Evolutionary conservation across 1,140 invertebrate genomes (phyloP), one percentile per base, ranked within the genome.

Genomic region (Melitaea cinxia): DNA sequence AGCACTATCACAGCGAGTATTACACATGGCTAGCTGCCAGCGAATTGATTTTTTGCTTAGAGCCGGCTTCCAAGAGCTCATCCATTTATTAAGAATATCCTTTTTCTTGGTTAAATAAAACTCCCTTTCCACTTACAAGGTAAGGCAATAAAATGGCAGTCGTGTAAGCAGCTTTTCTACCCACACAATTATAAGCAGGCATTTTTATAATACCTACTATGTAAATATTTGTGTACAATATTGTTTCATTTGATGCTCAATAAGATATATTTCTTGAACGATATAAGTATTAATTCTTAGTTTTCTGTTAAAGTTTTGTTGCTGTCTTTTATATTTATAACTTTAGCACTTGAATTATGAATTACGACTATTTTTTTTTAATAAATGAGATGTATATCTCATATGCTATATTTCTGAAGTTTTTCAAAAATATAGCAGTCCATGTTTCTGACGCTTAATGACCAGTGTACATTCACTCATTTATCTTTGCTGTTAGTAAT

Each of bases 1-100:
- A 72, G 57, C 59, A 42, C 55, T 52, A 45, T 50, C 42, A 49
- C 60, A 58, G 56, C 60, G 55, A 42, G 52, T 56, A 67, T 56
- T 57, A 66, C 56, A 70, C 50, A 63, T 75, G 73, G 73, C 70
- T 59, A 50, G 60, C 39, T 52, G 73, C 73, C 73, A 75, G 58
- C 35, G 56, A 69, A 70, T 72, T 72, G 73, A 69, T 75, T 75
- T 75, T 75, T 70, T 75, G 57, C 58, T 35, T 55, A 68, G 63
- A 70, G 66, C 56, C 70, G 63, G 62, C 70, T 50, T 45, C 65
- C 50, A 58, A 72, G 56, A 62, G 26, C 50, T 68, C 70, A 68
- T 69, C 65, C 62, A 70, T 65, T 68, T 71, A 68, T 68, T 71
- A 74, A 71, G 65, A 65, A 56, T 49, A 56, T 62, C 57, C 47